Evolutionary conservation across 30 jellyfish, hydroid and myxozoan species (phyloP).

Genomic region (Aurelia aurita complex sp. Pacific): DNA sequence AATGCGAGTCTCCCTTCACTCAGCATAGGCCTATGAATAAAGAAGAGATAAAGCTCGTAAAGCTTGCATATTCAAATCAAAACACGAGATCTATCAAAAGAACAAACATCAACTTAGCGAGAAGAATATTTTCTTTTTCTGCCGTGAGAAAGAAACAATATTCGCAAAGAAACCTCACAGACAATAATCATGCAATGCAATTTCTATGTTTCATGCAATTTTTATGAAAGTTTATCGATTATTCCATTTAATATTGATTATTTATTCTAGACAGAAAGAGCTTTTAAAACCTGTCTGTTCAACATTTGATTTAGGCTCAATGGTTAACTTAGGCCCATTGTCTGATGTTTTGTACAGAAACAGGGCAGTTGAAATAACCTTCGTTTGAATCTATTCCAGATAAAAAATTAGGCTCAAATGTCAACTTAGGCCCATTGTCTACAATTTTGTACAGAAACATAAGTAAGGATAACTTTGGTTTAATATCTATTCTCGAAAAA

Average conservation of each 20-base stretch:
- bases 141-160: too few relatives aligned
- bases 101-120: too few relatives aligned
- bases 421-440: not conserved
- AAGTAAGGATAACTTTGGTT: too few relatives aligned
- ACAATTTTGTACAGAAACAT: too few relatives aligned
- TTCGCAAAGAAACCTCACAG: not conserved
- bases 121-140: too few relatives aligned
- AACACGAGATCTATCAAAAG: too few relatives aligned
- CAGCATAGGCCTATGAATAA: too few relatives aligned
- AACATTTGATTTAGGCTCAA: not conserved
- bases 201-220: not conserved
- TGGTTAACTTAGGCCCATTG: not conserved
- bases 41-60: too few relatives aligned
- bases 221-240: not conserved
- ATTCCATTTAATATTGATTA: not conserved
- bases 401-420: too few relatives aligned
- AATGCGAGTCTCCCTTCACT: too few relatives aligned
- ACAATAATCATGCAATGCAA: constrained; percentile 2
- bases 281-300: not conserved
- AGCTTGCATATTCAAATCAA: too few relatives aligned
- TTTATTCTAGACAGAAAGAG: not conserved
- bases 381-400: not conserved
- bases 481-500: too few relatives aligned
- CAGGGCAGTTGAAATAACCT: not conserved
- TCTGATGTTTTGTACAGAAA: not conserved